Base-by-base conservation (phyloP, 2,888 invertebrate species). In the Cryptocephalus moraei region DNA sequence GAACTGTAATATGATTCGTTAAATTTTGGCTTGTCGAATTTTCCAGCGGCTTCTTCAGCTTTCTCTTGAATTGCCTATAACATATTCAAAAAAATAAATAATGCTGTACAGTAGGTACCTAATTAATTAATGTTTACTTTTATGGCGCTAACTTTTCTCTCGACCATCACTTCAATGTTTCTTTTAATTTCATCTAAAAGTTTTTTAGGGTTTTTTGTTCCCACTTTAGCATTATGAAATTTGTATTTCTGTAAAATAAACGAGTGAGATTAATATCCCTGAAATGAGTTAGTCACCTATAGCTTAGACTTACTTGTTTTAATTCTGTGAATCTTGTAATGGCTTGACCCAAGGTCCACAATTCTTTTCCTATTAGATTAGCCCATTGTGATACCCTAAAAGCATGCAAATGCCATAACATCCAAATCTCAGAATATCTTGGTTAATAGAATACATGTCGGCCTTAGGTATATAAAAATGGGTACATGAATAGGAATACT, bases 91-190 rank as follows among this genome's bases (percentile, higher is more conserved):
- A 8, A 0, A 34, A 4, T 8, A 10, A 11, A 39, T 41, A 44
- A 10, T 33, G 10, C 11, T 34, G 12, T 14, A 2, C 32, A 6
- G n/a, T n/a, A n/a, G n/a, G n/a, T n/a, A n/a, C n/a, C 36, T 36
- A 12, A 40, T 11, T 40, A 14, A 12, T 22, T 9, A 9, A n/a
- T 32, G 49, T 62, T 72, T 75, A 85, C 85, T 75, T 78, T 78
- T 47, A 92, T 86, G n/a, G 92, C 91, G 61, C 90, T 87, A 75
- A 89, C 87, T 79, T 92, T 91, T 60, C 86, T 79, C 40, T 85
- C 82, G 58, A 92, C 77, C 86, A 93, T 91, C 45, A 81, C 80
- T 52, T 86, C 84, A 48, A 94, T 86, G 61, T 87, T 89, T 45
- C 80, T 78, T 45, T 86, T 80, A 50, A 92, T 88, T 49, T 88